Evolutionary conservation across 2,797 vertebrate species (phyloP).

Genomic region (Ciconia nigra): DNA sequence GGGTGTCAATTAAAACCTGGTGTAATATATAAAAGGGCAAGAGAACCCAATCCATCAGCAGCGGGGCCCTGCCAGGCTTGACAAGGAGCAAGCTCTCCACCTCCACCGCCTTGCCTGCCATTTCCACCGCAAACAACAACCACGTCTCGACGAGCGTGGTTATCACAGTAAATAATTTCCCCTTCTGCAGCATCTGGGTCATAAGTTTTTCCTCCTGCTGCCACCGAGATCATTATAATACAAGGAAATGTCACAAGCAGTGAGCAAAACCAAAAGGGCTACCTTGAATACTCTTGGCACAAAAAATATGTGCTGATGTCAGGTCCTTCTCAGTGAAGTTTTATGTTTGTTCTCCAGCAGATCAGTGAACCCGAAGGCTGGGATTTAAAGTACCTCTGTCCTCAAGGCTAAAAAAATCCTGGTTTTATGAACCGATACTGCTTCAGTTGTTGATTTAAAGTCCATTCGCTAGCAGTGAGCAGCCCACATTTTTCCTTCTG

Average conservation of each 20-base stretch:
- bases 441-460: conserved; percentile 65
- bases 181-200: neutral
- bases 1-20: neutral
- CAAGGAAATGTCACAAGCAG: neutral
- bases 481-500: conserved; percentile 38
- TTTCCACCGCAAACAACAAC: neutral
- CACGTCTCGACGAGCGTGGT: rapidly evolving
- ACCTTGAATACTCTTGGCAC: neutral
- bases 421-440: conserved; percentile 58
- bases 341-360: conserved; percentile 45
- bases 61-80: neutral
- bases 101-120: neutral
- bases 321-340: conserved; percentile 9
- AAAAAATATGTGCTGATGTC: conserved; percentile 42
- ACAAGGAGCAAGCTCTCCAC: neutral
- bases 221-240: neutral
- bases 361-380: conserved; percentile 41
- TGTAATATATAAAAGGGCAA: neutral
- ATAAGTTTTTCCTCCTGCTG: neutral
- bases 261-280: conserved; percentile 37
- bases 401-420: conserved; percentile 56
- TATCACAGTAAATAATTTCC: neutral
- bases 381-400: conserved; percentile 64
- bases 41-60: neutral
- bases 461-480: conserved; percentile 27